phyloP scores from a whole-genome alignment of 2,888 invertebrate species.

The Parnassius apollo region DNA sequence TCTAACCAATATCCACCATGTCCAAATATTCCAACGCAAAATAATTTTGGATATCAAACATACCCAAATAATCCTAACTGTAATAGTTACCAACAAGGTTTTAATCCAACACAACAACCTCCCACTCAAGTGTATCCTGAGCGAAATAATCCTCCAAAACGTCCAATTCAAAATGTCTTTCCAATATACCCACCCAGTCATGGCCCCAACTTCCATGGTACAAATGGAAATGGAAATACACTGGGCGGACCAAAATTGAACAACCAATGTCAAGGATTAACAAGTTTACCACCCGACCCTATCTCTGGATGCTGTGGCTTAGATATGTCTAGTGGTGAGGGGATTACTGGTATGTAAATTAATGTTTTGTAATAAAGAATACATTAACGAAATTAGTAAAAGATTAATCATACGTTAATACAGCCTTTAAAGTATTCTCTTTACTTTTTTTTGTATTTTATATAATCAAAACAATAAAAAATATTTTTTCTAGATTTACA shows the following conservation, averaged over 20 bases:
- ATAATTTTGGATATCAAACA: not conserved
- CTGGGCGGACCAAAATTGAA: slow-evolving; percentile 11
- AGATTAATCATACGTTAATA: no score
- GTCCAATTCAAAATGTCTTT: not conserved
- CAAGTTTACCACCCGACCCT: slow-evolving; percentile 56
- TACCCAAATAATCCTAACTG: not conserved
- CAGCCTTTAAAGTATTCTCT: no score
- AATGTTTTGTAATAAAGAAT: no score
- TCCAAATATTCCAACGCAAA: not conserved
- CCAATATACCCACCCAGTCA: not conserved
- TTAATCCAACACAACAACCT: not conserved
- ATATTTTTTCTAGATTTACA: slow-evolving; percentile 36
- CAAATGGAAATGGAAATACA: not conserved
- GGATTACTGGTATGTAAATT: slow-evolving; percentile 52
- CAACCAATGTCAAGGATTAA: slow-evolving; percentile 48
- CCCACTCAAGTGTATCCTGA: not conserved
- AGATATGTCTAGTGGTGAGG: slow-evolving; percentile 54
- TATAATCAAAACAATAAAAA: not conserved
- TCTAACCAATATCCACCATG: slow-evolving; percentile 6
- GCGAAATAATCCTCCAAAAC: not conserved
- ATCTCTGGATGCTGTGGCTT: slow-evolving; percentile 62
- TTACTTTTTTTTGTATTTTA: not conserved
- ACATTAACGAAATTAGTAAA: no score
- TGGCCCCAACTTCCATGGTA: not conserved
- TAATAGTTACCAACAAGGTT: slow-evolving; percentile 4